Percentiles rank a stretch among this genome's conserved stretches.
These are phyloP conservation scores for Cyrtorhinus lividipennis DNA, from an alignment of 1,140 invertebrate species.

Conservation along the genomic window DNA sequence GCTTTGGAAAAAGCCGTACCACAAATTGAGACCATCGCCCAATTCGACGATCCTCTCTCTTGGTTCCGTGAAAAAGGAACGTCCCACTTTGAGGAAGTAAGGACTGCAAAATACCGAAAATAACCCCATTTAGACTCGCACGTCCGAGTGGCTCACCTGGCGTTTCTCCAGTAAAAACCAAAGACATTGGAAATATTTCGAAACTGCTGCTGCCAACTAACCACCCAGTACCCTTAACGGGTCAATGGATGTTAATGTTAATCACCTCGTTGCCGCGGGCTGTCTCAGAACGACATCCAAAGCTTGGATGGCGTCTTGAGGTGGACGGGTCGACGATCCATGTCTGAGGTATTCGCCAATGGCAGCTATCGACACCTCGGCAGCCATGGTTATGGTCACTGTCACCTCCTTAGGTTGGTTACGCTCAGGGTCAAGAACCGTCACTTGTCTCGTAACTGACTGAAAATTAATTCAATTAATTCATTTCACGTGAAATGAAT, in stretches of 20 bases:
- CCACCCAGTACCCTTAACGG: too few relatives aligned
- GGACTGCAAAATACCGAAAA: constrained; percentile 24
- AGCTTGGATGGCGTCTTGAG: constrained; percentile 55
- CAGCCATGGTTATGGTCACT: constrained; percentile 41
- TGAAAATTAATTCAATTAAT: background rate
- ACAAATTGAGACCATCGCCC: constrained; percentile 48
- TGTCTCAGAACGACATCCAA: constrained; percentile 69
- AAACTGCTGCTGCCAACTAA: too few relatives aligned
- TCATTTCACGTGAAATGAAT: background rate
- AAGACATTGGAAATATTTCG: constrained; percentile 17
- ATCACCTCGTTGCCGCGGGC: constrained; percentile 26
- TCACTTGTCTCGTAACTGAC: constrained; percentile 17
- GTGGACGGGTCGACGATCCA: constrained; percentile 32
- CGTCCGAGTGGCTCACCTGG: background rate
- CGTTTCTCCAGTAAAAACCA: background rate
- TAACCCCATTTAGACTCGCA: constrained; percentile 18
- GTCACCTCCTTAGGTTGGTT: constrained; percentile 35
- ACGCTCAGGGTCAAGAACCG: constrained; percentile 29
- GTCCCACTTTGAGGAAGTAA: constrained; percentile 33
- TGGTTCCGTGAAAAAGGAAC: constrained; percentile 38
- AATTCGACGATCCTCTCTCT: constrained; percentile 30
- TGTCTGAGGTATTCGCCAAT: constrained; percentile 34
- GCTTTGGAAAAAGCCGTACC: constrained; percentile 57
- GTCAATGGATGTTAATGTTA: too few relatives aligned
- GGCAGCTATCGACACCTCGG: constrained; percentile 30